Evolutionary conservation across 2,797 vertebrate genomes (phyloP), one percentile per base, ranked within the genome.

Genomic region (Silurus lanzhouensis): DNA sequence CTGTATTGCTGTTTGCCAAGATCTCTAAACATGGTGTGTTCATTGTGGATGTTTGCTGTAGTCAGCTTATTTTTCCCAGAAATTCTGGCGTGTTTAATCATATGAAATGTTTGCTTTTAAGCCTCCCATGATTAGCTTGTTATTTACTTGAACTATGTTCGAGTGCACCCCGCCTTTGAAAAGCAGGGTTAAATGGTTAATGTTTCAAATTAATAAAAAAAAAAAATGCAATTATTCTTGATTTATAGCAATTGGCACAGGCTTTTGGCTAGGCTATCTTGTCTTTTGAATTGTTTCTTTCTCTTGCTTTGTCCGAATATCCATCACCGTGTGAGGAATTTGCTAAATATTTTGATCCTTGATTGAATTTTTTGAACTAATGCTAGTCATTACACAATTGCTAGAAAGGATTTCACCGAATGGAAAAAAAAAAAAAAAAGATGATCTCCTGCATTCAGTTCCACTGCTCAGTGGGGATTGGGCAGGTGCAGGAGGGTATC

Each of bases 401-500:
- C 64, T 20, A 66, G 63, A 72, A 88, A 84, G 58, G 14, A 22
- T 84, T 52, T 81, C 2, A 55, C 83, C 77, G 31, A 68, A 1
- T 70, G 55, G 52, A 44, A 38, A 70, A 31, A 74, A 55, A 70
- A 82, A 7, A 10, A 52, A 52, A 9, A 48, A 6, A 48, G 7
- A 31, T 38, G 76, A 76, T 87, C 84, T 86, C 61, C 68, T 20
- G 46, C n/a, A 72, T 87, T 85, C 82, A 70, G 19, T 74, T 85
- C 38, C 83, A 85, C 22, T 68, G n/a, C 48, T 48, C 46, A 80
- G 82, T 67, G 61, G 78, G 79, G 82, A 84, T 46, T 68, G 66
- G 58, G 86, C 85, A 85, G 83, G 87, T 85, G 83, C 66, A 81
- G 12, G 52, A 58, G 22, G 17, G 27, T 64, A 52, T 20, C 57